phyloP scores from a whole-genome alignment of 2,888 invertebrate genomes.

The Plagodis dolabraria region DNA sequence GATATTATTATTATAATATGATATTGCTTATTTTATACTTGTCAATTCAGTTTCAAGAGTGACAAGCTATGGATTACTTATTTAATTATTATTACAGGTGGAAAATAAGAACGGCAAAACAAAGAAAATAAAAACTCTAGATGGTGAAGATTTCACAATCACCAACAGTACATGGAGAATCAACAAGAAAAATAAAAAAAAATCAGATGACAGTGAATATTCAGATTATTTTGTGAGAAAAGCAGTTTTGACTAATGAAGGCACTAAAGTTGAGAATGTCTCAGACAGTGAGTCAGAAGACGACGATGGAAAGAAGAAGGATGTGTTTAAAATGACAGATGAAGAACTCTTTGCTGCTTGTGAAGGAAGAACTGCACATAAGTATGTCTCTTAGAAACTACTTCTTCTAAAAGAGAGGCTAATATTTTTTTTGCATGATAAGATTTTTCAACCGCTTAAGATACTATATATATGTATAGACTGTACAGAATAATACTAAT shows the following conservation, averaged over 20 bases:
- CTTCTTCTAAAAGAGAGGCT: neutral
- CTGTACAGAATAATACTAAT: no score
- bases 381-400: slow-evolving; percentile 77
- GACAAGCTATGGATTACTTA: no score
- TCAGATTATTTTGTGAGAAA: slow-evolving; percentile 69
- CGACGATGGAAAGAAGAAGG: slow-evolving; percentile 42
- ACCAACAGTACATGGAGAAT: slow-evolving; percentile 73
- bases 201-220: slow-evolving; percentile 56
- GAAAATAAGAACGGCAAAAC: slow-evolving; percentile 72
- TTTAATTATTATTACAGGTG: slow-evolving; percentile 49
- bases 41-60: no score
- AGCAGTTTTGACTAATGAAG: slow-evolving; percentile 64
- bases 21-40: no score
- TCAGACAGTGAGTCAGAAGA: slow-evolving; percentile 53
- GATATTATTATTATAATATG: no score
- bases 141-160: slow-evolving; percentile 62
- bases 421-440: neutral
- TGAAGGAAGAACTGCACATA: slow-evolving; percentile 93
- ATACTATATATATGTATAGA: no score
- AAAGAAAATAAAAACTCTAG: slow-evolving; percentile 69
- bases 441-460: neutral
- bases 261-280: slow-evolving; percentile 56
- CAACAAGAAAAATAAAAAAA: slow-evolving; percentile 53
- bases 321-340: slow-evolving; percentile 85
- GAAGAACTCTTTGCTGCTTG: slow-evolving; percentile 92